Evolutionary conservation across 2,797 vertebrate species (phyloP), one percentile per base, ranked within the genome.

Genomic region (Florisuga fusca): DNA sequence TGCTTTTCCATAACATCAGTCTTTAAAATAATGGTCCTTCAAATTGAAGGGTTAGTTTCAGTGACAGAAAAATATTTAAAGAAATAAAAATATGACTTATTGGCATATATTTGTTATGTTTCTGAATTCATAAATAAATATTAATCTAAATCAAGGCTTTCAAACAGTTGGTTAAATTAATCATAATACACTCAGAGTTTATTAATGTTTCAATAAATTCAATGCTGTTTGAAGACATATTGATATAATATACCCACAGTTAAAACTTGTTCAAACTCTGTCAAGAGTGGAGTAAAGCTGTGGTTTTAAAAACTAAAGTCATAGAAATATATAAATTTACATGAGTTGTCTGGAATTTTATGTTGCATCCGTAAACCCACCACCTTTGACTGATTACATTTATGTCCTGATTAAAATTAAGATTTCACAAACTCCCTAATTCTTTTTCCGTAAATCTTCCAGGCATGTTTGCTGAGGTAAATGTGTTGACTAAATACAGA

Each of bases 181-280:
- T n/a, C 12, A 75, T 91, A 93, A 89, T 61, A 7, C 15, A 78
- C 9, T 67, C 31, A 59, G 41, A 66, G 18, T 66, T 91, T 94
- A 95, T 89, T 95, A 86, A 76, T 82, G 86, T 95, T 92, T 89
- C 66, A 48, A 80, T 94, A 92, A 97, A 96, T 38, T 78, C 53
- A 90, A 41, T 54, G 69, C 53, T 46, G n/a, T 59, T 86, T 20
- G 31, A 95, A 96, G 79, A 95, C 91, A 96, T 95, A 95, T 66
- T 91, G n/a, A 63, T 19, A 66, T 87, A 95, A 89, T 48, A 14
- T 33, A 21, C 23, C 73, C 27, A 74, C 83, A 94, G 94, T 95
- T 95, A 97, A 98, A 97, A 85, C 36, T 92, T 93, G 61, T 95
- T 84, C 86, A 95, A 95, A 77, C 7, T 51, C 84, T 94, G 87